Evolutionary conservation across 2,888 invertebrate genomes (phyloP), one percentile per base, ranked within the genome.

Genomic region (Scaptomyza polygonia): DNA sequence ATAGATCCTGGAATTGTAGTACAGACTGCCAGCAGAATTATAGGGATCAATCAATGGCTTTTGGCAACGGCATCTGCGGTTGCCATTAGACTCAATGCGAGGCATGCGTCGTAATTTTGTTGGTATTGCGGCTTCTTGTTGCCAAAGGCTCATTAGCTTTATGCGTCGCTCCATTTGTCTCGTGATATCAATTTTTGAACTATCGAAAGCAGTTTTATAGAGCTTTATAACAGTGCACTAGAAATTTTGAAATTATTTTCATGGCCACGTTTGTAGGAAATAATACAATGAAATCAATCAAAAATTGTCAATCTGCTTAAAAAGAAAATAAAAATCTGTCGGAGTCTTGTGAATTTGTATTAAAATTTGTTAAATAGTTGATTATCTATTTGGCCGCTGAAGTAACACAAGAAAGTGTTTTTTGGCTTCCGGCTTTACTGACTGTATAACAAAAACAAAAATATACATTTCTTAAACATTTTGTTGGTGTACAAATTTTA

Each of bases 181-280:
- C 16, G 16, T 5, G 44, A 25, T 53, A 53, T 7, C 1, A 9
- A 32, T 62, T 45, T 25, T 45, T 0, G 21, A 44, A n/a, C 44
- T 30, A 43, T 14, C 27, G 34, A 56, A 57, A 44, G 45, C 16
- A 12, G 2, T 12, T n/a, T 27, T 62, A 43, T 9, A 1, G 14
- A 2, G 5, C 5, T 18, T 18, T 18, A 9, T 11, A 5, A 16
- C 9, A 44, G 34, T 39, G 36, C 16, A 7, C 47, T 42, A 1
- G 40, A 48, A 71, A 71, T 71, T 71, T 71, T 66, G 67, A 72
- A 55, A 47, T 44, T 30, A 14, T 52, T 48, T 40, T 34, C 72
- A 66, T 40, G 39, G 72, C 51, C 40, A 40, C 12, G 9, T 16
- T 39, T 16, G 1, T 39, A 30, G 2, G 30, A 11, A 3, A 9